Evolutionary conservation across 2,797 vertebrate species (phyloP), one percentile per base, ranked within the genome.

Genomic region (Dicrostonyx torquatus): DNA sequence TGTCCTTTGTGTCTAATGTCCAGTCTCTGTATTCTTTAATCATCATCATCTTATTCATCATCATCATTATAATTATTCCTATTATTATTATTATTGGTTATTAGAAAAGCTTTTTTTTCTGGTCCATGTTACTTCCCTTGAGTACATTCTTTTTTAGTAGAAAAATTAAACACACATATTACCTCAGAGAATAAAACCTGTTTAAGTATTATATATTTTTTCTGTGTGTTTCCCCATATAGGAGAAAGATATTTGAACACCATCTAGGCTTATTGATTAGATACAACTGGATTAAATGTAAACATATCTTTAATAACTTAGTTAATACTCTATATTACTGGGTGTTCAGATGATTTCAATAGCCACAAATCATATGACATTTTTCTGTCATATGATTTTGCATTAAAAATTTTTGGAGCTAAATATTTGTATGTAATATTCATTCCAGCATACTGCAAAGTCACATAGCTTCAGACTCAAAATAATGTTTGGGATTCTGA

Each of bases 371-470:
- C n/a, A n/a, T n/a, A n/a, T n/a, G n/a, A n/a, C n/a, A n/a, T 82
- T 92, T 92, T 86, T 29, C 17, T 68, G 8, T 87, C 43, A 48
- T 29, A 58, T 77, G 34, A 64, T 73, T 60, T 20, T 78, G 24
- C 55, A 9, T 83, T 93, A 62, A 89, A 62, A 58, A 62, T 89
- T 31, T 29, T 84, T 82, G 24, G 48, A 48, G 83, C 62, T 89
- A 77, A 89, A 77, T 68, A 26, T 78, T 89, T 89, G 24, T 50
- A 24, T 40, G 90, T 89, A 45, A 64, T 91, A 80, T 77, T 96
- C 18, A 64, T 84, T 48, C 10, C 34, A 62, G 50, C 48, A 14
- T 76, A 26, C 11, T 53, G 10, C 79, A 88, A 34, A 53, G 12
- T 82, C 45, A 24, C 45, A 20, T 43, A 50, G 34, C 37, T 55